phyloP scores from a whole-genome alignment of 1,140 invertebrate species.

The Drosophila santomea region DNA sequence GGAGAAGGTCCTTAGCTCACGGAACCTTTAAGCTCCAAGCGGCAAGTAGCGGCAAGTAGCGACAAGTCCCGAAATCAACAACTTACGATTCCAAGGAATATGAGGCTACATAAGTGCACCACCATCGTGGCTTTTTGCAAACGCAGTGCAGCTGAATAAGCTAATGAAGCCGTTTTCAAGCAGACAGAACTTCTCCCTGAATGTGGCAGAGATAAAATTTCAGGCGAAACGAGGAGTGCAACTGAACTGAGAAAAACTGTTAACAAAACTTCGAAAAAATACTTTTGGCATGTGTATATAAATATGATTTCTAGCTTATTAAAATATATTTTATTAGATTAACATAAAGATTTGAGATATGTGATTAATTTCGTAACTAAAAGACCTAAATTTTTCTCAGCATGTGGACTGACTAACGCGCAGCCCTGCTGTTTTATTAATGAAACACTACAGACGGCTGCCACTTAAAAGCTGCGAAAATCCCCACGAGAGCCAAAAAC shows the following conservation, averaged over 20 bases:
- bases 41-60: not conserved
- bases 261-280: not conserved
- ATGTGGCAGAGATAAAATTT: constrained; percentile 12
- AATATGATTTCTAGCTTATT: no score
- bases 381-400: not conserved
- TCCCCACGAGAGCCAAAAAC: constrained; percentile 40
- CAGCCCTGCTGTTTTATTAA: constrained; percentile 60
- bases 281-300: no score
- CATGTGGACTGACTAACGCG: constrained; percentile 18
- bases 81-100: constrained; percentile 1
- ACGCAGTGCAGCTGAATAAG: constrained; percentile 50
- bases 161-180: constrained; percentile 36
- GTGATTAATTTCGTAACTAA: no score
- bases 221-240: constrained; percentile 29
- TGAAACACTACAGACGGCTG: constrained; percentile 53
- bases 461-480: constrained; percentile 32
- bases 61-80: constrained; percentile 21
- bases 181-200: constrained; percentile 6
- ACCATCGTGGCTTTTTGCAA: constrained; percentile 2
- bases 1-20: constrained; percentile 12
- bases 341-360: no score
- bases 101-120: constrained; percentile 8
- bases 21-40: constrained; percentile 6
- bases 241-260: constrained; percentile 8
- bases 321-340: no score